Evolutionary conservation across 2,113 vertebrate species (phyloP).

Genomic region (Rattus rattus): DNA sequence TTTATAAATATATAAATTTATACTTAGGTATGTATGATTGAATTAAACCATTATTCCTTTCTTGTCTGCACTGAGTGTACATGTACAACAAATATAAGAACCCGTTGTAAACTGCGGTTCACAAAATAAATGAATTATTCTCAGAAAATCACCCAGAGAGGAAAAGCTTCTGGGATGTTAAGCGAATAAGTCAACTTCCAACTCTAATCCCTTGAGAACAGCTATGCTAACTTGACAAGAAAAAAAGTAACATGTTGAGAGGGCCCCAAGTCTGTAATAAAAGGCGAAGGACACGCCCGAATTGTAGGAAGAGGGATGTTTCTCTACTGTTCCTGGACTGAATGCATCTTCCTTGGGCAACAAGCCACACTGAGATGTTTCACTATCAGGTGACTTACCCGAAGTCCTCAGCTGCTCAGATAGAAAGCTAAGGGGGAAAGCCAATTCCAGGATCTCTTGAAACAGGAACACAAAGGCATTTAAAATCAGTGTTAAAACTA

Average conservation of each 20-base stretch:
- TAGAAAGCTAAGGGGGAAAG: constrained; percentile 1
- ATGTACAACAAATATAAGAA: constrained; percentile 22
- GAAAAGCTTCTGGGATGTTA: neutral
- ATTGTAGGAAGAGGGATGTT: constrained; percentile 36
- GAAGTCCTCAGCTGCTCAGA: constrained; percentile 54
- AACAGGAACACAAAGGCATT: constrained; percentile 62
- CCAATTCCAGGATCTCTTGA: constrained; percentile 49
- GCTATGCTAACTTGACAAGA: neutral
- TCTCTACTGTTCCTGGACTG: neutral
- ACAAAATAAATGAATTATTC: constrained; percentile 35
- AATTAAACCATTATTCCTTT: neutral
- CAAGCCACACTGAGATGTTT: constrained; percentile 19
- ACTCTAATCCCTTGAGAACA: neutral
- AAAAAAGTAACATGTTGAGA: neutral
- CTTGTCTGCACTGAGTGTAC: neutral
- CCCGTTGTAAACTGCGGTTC: constrained; percentile 36
- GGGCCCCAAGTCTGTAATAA: neutral
- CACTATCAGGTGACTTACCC: constrained; percentile 61
- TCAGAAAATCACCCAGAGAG: constrained; percentile 40
- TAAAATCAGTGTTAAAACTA: constrained; percentile 42
- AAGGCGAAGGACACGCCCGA: neutral
- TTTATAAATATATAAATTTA: constrained; percentile 35
- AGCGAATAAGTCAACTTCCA: constrained; percentile 37
- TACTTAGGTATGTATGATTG: neutral
- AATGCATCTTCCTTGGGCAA: constrained; percentile 37